phyloP scores from a whole-genome alignment of 2,113 vertebrate species.

The Corythoichthys intestinalis region DNA sequence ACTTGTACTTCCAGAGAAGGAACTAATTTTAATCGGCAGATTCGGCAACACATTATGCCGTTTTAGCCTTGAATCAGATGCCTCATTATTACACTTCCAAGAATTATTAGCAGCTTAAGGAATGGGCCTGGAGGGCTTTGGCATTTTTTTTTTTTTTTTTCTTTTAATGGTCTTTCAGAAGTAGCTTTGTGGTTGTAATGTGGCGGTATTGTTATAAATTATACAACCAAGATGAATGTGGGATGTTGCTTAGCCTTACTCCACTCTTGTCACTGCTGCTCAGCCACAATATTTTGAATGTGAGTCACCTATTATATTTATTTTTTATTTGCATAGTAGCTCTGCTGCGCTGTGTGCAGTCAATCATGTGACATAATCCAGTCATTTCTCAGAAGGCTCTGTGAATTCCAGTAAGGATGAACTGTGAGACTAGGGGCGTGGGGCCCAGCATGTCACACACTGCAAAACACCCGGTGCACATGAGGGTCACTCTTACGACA shows the following conservation, averaged over 20 bases:
- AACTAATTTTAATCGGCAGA: slow-evolving; percentile 26
- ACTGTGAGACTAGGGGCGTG: slow-evolving; percentile 46
- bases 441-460: slow-evolving; percentile 49
- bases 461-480: slow-evolving; percentile 40
- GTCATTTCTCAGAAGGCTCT: slow-evolving; percentile 61
- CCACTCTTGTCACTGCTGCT: neutral
- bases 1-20: neutral
- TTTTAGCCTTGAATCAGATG: slow-evolving; percentile 28
- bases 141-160: neutral
- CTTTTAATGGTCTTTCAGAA: neutral
- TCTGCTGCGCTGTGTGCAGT: slow-evolving; percentile 6
- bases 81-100: slow-evolving; percentile 15
- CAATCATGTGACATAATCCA: slow-evolving; percentile 63
- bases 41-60: slow-evolving; percentile 27
- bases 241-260: neutral
- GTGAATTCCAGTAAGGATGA: slow-evolving; percentile 64
- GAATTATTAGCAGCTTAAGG: slow-evolving; percentile 21
- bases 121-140: slow-evolving; percentile 1
- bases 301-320: slow-evolving; percentile 20
- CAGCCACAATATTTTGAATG: slow-evolving; percentile 11
- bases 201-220: neutral
- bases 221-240: neutral
- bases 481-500: slow-evolving; percentile 50
- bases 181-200: neutral
- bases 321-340: slow-evolving; percentile 10